Evolutionary conservation across 1,140 invertebrate species (phyloP).

Genomic region (Limonius californicus): DNA sequence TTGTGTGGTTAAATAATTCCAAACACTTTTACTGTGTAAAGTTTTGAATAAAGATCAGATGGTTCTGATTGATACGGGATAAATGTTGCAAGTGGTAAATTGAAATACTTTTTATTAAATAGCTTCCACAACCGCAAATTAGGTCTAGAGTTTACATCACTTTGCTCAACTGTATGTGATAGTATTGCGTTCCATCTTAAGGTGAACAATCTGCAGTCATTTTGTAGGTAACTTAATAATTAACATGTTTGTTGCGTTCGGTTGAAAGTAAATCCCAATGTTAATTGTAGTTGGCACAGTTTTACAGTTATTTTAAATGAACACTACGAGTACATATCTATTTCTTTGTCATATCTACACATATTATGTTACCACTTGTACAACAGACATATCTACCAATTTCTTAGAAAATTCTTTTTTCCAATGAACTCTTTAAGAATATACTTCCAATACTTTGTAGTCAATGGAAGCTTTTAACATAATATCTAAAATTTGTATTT

Average conservation of each 20-base stretch:
- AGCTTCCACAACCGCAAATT: no score
- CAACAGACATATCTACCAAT: constrained; percentile 2
- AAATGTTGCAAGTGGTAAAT: no score
- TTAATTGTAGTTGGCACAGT: neutral
- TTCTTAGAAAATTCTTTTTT: no score
- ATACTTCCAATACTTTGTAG: no score
- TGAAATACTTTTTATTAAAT: neutral
- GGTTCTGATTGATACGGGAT: no score
- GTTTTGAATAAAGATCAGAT: no score
- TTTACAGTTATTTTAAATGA: neutral
- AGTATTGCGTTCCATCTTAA: neutral
- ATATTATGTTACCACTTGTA: neutral
- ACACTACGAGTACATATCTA: neutral
- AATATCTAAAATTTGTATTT: neutral
- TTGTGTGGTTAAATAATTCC: no score
- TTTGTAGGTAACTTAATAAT: neutral
- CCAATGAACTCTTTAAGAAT: no score
- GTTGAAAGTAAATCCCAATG: no score
- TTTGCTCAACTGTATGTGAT: neutral
- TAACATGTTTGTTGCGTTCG: neutral
- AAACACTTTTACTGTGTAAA: no score
- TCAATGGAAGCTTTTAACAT: neutral
- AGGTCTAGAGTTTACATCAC: neutral
- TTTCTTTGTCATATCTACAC: neutral
- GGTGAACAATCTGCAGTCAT: neutral